Conservation (phyloP, 2,797 vertebrate species). For the Thamnophis elegans region DNA sequence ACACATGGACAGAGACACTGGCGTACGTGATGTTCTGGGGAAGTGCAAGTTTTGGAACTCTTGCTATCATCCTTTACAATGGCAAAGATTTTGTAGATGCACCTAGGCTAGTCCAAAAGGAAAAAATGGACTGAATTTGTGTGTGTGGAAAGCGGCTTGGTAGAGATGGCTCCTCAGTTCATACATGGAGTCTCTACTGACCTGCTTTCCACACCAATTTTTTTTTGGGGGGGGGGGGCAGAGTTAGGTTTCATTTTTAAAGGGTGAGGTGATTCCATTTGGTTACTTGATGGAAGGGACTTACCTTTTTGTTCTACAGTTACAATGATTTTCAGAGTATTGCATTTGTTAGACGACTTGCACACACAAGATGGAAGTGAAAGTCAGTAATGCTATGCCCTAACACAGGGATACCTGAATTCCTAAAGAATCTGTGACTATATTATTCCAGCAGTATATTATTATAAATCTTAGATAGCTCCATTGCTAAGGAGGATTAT, state of each 20-base stretch:
- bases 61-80: conserved; percentile 91
- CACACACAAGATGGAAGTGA: neutral
- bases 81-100: conserved; percentile 95
- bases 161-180: conserved; percentile 77
- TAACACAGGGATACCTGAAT: neutral
- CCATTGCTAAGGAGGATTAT: conserved; percentile 12
- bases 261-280: neutral
- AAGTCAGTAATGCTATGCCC: neutral
- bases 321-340: conserved; percentile 60
- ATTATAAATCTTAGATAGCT: neutral
- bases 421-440: conserved; percentile 26
- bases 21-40: conserved; percentile 96
- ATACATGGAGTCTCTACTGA: conserved; percentile 89
- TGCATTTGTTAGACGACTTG: conserved; percentile 50
- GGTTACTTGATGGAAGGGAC: conserved; percentile 24
- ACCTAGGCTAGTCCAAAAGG: conserved; percentile 91
- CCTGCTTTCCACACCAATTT: conserved; percentile 75
- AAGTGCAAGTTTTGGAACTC: conserved; percentile 85
- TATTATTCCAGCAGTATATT: neutral
- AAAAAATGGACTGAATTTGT: conserved; percentile 99
- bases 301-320: conserved; percentile 26
- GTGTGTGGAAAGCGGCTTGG: conserved; percentile 95
- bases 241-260: conserved; percentile 33
- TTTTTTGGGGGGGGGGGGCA: neutral
- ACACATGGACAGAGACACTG: conserved; percentile 94